phyloP scores from a whole-genome alignment of 2,797 vertebrate species.

The Notoglanidium macrostoma region DNA sequence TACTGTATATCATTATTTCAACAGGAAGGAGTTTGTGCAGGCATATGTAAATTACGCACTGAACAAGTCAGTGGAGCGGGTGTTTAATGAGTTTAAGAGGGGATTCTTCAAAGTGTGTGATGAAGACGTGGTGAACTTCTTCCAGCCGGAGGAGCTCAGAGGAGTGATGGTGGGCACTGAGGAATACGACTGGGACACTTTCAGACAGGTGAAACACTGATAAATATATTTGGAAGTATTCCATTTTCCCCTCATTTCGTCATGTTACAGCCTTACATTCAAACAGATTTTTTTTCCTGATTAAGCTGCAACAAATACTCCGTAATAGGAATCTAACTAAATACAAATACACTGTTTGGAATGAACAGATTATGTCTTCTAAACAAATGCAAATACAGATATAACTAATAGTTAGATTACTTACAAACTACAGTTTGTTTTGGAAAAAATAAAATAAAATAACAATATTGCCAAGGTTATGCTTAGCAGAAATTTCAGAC shows the following conservation, averaged over 20 bases:
- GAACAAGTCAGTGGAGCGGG: conserved; percentile 84
- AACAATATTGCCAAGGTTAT: too few species aligned
- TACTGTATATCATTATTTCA: conserved; percentile 8
- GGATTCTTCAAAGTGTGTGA: conserved; percentile 95
- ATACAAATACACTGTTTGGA: neutral
- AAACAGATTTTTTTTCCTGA: neutral
- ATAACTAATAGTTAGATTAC: too few species aligned
- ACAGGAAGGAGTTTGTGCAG: conserved; percentile 83
- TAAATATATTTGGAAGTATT: neutral
- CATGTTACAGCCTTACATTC: neutral
- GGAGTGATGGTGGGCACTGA: conserved; percentile 90
- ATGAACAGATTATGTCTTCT: neutral
- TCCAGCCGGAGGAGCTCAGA: conserved; percentile 91
- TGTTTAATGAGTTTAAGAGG: conserved; percentile 84
- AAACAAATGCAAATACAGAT: neutral
- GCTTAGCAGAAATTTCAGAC: neutral
- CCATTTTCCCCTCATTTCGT: neutral
- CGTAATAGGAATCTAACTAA: neutral
- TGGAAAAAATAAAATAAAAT: too few species aligned
- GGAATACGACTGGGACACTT: conserved; percentile 88
- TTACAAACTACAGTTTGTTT: too few species aligned
- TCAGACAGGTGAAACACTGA: conserved; percentile 81
- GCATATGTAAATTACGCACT: conserved; percentile 85
- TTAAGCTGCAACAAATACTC: neutral
- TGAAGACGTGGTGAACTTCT: conserved; percentile 84